These are phyloP conservation scores for Tinea trinotella DNA, from an alignment of 2,888 invertebrate genomes.

Conservation along the genomic window DNA sequence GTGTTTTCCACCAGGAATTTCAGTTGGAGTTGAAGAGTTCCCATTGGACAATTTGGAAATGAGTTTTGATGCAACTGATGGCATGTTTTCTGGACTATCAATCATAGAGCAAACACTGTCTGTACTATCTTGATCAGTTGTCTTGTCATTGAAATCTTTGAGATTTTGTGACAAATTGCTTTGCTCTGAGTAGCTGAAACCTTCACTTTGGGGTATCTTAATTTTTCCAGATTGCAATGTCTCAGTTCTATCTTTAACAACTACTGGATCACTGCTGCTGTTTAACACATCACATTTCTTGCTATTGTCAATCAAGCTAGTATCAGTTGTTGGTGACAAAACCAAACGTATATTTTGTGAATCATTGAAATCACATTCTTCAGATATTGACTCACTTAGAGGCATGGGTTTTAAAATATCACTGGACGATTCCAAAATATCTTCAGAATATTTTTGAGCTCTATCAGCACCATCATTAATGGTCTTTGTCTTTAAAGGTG, in stretches of 20 bases:
- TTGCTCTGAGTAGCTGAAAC: slow-evolving; percentile 42
- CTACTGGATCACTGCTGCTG: slow-evolving; percentile 44
- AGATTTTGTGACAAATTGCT: slow-evolving; percentile 37
- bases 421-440: not conserved
- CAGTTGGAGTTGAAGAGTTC: slow-evolving; percentile 59
- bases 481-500: too few species aligned
- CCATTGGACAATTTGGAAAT: slow-evolving; percentile 64
- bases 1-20: slow-evolving; percentile 33
- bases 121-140: slow-evolving; percentile 59
- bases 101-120: slow-evolving; percentile 50
- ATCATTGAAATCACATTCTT: slow-evolving; percentile 46
- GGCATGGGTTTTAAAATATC: slow-evolving; percentile 41
- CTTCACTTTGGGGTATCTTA: slow-evolving; percentile 44
- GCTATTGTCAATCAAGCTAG: slow-evolving; percentile 27
- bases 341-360: slow-evolving; percentile 56
- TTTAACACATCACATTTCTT: slow-evolving; percentile 28
- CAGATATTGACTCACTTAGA: slow-evolving; percentile 37
- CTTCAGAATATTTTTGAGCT: slow-evolving; percentile 28
- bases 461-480: slow-evolving; percentile 54
- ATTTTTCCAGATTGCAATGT: slow-evolving; percentile 37
- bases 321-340: slow-evolving; percentile 44
- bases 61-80: slow-evolving; percentile 50
- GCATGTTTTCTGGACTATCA: slow-evolving; percentile 51
- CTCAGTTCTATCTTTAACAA: slow-evolving; percentile 40
- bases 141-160: slow-evolving; percentile 37